phyloP scores from a whole-genome alignment of 37 sponge, comb jelly and placozoan genomes.

The Dysidea cf. avara region DNA sequence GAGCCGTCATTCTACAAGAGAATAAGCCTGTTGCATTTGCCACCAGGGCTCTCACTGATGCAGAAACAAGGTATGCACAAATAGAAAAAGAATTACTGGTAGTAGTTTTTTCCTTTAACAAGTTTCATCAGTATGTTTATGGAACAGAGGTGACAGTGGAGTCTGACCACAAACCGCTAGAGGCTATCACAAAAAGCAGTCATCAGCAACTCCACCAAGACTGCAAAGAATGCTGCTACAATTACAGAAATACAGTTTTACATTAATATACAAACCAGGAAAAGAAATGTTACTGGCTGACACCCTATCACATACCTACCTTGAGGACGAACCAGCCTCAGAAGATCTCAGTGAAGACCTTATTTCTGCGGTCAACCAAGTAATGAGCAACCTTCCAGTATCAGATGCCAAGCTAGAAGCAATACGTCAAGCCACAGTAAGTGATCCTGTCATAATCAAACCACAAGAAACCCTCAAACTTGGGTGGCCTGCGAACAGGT shows the following conservation, averaged over 20 bases:
- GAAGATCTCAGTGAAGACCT: neutral
- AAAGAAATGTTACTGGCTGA: neutral
- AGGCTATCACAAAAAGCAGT: conserved; percentile 2
- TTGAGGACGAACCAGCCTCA: neutral
- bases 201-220: neutral
- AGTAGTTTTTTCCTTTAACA: conserved; percentile 37
- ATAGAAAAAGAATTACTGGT: conserved; percentile 37
- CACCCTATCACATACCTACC: neutral
- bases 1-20: conserved; percentile 34
- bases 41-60: conserved; percentile 12
- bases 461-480: neutral
- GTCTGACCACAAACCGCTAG: conserved; percentile 1
- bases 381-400: conserved; percentile 2
- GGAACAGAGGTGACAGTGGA: conserved; percentile 11
- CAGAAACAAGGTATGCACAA: too few relatives aligned
- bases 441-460: neutral
- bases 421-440: neutral
- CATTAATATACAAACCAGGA: neutral
- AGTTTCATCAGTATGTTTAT: conserved; percentile 31
- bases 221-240: too few relatives aligned
- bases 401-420: too few relatives aligned
- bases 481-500: too few relatives aligned
- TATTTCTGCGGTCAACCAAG: neutral
- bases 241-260: too few relatives aligned
- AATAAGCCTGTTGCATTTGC: conserved; percentile 33